phyloP scores from a whole-genome alignment of 2,797 vertebrate species.

The Brachyalestes nurse region DNA sequence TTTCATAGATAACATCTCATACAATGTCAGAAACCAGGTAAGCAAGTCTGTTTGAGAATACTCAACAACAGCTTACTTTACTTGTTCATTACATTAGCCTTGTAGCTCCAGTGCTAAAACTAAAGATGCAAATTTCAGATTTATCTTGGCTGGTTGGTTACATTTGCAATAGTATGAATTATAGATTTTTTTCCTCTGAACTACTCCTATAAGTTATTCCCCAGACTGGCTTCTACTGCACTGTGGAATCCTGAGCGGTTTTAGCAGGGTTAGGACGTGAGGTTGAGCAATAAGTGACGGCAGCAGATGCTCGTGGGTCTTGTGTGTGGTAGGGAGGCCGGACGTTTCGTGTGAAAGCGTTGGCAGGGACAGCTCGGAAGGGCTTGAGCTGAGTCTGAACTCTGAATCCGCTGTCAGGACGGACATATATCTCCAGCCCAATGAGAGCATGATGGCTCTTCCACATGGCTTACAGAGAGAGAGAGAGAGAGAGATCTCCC shows the following conservation, averaged over 20 bases:
- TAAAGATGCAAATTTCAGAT: not conserved
- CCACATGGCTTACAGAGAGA: constrained; percentile 60
- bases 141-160: not conserved
- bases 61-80: not conserved
- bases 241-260: not conserved
- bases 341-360: constrained; percentile 54
- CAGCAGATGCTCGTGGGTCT: constrained; percentile 50
- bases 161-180: not conserved
- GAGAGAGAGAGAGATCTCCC: constrained; percentile 19
- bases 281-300: constrained; percentile 42
- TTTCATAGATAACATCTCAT: not conserved
- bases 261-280: constrained; percentile 12
- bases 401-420: constrained; percentile 72
- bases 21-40: not conserved
- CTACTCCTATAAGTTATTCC: constrained; percentile 22
- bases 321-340: constrained; percentile 42
- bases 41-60: no score
- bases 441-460: constrained; percentile 73
- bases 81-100: not conserved
- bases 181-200: not conserved
- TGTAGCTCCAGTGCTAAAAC: not conserved
- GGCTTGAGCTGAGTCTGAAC: constrained; percentile 70
- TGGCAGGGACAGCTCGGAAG: constrained; percentile 52
- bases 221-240: not conserved
- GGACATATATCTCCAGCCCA: constrained; percentile 66